phyloP scores from a whole-genome alignment of 2,113 vertebrate genomes.

The Thymallus thymallus region DNA sequence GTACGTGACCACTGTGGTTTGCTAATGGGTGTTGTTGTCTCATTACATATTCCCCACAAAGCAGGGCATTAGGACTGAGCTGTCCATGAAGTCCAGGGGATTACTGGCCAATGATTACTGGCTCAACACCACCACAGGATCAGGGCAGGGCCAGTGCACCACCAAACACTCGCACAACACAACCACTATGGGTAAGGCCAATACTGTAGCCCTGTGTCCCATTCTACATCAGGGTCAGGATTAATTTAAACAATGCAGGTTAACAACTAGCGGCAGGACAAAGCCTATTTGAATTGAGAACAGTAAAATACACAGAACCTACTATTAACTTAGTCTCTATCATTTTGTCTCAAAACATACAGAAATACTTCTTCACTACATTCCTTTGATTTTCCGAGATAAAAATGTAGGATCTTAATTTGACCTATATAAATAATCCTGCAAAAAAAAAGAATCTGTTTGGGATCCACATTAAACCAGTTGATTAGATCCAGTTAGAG shows the following conservation, averaged over 20 bases:
- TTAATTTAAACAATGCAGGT: slow-evolving; percentile 15
- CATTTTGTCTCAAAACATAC: slow-evolving; percentile 9
- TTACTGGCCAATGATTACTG: slow-evolving; percentile 53
- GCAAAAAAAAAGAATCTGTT: neutral
- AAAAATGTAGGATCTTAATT: neutral
- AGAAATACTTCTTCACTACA: neutral
- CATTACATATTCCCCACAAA: slow-evolving; percentile 32
- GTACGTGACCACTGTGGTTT: too few relatives aligned
- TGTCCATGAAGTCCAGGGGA: slow-evolving; percentile 36
- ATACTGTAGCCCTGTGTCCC: neutral
- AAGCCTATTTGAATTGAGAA: neutral
- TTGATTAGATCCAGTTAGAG: neutral
- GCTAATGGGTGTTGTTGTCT: slow-evolving; percentile 22
- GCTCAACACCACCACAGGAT: slow-evolving; percentile 27
- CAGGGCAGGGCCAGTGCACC: slow-evolving; percentile 37
- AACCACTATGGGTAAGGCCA: neutral
- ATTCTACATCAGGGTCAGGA: too few relatives aligned
- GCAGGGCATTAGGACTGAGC: slow-evolving; percentile 26
- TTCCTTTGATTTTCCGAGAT: neutral
- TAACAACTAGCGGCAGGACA: neutral
- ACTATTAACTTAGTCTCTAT: neutral
- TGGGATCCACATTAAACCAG: neutral
- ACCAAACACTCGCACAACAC: slow-evolving; percentile 34
- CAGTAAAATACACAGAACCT: neutral
- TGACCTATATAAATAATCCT: neutral